Evolutionary conservation across 1,140 invertebrate species (phyloP), one percentile per base, ranked within the genome.

Genomic region (Nixonia krombeini): DNA sequence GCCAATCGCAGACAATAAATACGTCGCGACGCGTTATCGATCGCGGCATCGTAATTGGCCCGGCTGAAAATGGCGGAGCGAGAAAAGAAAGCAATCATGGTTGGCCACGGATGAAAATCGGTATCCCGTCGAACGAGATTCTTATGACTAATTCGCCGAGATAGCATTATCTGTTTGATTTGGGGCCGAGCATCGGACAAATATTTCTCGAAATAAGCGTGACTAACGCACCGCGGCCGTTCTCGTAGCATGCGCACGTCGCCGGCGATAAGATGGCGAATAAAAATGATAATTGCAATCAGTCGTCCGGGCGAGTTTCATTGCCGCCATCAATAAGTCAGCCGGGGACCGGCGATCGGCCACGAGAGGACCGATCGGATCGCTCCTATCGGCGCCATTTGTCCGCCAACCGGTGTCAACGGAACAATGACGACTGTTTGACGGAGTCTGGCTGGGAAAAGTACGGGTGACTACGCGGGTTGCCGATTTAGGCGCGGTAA

Each of bases 151-250:
- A 70, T 70, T 64, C 67, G 50, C 64, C 67, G 56, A 55, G 67
- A 70, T 70, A 57, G 40, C 56, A 57, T 61, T 64, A 70, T 70
- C 67, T 70, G 50, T 55, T 56, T 53, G 59, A 69, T 59, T 53
- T 49, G 42, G 50, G 35, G 8, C 51, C 56, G 50, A 52, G 38
- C 58, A 58, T 62, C 66, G 56, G 59, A 59, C 64, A 63, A 69
- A 63, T 69, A 69, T 63, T 69, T 69, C 66, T 69, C 49, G 50
- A 69, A 58, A 69, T 69, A 69, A 63, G 66, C 66, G 63, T 69
- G 66, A 69, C 66, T 69, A 69, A 69, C 66, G 53, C 66, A 63
- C 53, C 51, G 52, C 47, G 57, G 51, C 57, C 44, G 53, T 40
- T 42, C 42, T 33, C 63, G 55, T 69, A 61, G n/a, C n/a, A n/a